Conservation (phyloP, 2,797 vertebrate genomes). For the Pipistrellus nathusii region DNA sequence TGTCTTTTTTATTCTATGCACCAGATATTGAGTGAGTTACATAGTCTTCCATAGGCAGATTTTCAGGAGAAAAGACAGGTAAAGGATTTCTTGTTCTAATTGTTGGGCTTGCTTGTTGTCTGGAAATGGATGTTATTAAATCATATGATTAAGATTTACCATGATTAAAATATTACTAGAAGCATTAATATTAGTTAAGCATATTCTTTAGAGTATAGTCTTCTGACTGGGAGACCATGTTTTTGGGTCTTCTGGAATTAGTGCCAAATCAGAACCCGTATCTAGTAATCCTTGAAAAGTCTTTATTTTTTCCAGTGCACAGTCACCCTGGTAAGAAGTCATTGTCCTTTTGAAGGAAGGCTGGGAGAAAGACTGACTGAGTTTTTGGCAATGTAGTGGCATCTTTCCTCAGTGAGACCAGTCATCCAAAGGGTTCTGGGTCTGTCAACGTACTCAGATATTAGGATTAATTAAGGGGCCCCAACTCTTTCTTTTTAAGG, state of each 20-base stretch:
- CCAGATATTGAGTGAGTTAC: background rate
- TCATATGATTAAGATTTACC: background rate
- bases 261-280: background rate
- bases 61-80: background rate
- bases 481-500: background rate
- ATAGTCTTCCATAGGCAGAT: background rate
- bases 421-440: background rate
- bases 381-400: background rate
- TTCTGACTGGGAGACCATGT: background rate
- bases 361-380: background rate
- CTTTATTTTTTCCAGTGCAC: background rate
- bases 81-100: background rate
- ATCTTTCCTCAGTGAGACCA: background rate
- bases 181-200: slow-evolving; percentile 7
- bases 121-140: slow-evolving; percentile 46
- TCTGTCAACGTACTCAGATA: background rate
- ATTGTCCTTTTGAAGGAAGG: background rate
- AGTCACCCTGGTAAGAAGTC: background rate
- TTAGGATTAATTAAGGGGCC: background rate
- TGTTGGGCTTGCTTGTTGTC: background rate
- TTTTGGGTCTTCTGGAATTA: background rate
- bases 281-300: background rate
- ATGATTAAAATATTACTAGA: slow-evolving; percentile 2
- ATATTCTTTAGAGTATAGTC: background rate
- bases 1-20: background rate